Evolutionary conservation across 1,140 invertebrate genomes (phyloP).

Genomic region (Panagrolaimus sp.): DNA sequence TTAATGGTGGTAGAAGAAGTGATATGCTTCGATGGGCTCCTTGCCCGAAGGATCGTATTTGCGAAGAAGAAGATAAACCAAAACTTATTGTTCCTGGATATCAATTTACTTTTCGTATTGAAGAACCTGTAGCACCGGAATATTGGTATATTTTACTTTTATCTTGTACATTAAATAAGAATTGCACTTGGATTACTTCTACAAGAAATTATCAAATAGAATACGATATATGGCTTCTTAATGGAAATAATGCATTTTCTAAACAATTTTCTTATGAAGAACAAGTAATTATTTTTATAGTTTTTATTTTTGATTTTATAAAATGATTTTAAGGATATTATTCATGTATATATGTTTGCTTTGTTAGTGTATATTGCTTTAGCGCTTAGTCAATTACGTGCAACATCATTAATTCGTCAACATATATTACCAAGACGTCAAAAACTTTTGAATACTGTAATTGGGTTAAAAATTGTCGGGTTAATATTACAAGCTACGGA

Average conservation of each 20-base stretch:
- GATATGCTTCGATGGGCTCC: conserved; percentile 83
- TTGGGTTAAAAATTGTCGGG: conserved; percentile 76
- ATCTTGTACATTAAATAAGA: conserved; percentile 74
- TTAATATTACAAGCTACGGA: conserved; percentile 80
- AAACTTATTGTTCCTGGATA: conserved; percentile 75
- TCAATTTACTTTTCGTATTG: conserved; percentile 88
- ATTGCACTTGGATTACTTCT: conserved; percentile 69
- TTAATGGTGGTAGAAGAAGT: conserved; percentile 67
- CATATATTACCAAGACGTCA: conserved; percentile 61
- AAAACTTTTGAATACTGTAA: conserved; percentile 78
- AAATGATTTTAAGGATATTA: conserved; percentile 67
- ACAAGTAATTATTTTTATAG: conserved; percentile 62
- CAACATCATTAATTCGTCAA: conserved; percentile 76
- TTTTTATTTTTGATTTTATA: conserved; percentile 3
- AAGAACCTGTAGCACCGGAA: conserved; percentile 79
- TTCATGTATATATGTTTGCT: conserved; percentile 83
- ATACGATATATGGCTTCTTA: conserved; percentile 91
- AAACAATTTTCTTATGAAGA: conserved; percentile 94
- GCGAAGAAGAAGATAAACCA: conserved; percentile 75
- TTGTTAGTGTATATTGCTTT: conserved; percentile 79
- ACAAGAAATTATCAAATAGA: conserved; percentile 64
- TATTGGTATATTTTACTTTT: conserved; percentile 68
- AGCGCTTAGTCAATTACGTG: conserved; percentile 80
- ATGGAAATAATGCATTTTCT: conserved; percentile 83
- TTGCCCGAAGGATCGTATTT: conserved; percentile 71